A percentile compares a stretch with the other conserved stretches of the same genome.
These are phyloP conservation scores for Regulus satrapa DNA, from an alignment of 2,113 vertebrate species.

Conservation along the genomic window DNA sequence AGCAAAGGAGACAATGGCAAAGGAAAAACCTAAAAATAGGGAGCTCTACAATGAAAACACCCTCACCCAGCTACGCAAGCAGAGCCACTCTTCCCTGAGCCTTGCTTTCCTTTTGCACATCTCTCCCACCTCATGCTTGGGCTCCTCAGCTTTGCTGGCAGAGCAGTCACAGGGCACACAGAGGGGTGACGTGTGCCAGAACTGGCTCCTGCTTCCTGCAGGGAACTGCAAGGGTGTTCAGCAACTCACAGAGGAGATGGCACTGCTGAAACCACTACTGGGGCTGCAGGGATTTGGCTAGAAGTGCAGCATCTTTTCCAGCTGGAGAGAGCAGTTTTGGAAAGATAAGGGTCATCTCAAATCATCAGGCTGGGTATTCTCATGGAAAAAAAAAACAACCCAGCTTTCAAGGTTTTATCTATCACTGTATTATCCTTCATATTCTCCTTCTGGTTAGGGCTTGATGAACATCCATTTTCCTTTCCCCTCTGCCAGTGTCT, in stretches of 20 bases:
- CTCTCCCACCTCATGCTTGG: neutral
- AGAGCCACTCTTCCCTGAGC: neutral
- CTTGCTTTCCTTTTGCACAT: neutral
- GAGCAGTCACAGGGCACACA: neutral
- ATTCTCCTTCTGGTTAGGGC: neutral
- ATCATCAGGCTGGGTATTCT: neutral
- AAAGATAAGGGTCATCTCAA: neutral
- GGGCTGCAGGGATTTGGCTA: neutral
- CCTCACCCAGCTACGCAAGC: neutral
- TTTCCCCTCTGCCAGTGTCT: neutral
- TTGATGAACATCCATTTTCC: neutral
- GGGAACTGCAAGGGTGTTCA: neutral
- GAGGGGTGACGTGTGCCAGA: neutral
- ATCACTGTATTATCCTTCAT: neutral
- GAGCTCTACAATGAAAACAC: neutral
- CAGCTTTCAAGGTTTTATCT: neutral
- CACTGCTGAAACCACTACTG: neutral
- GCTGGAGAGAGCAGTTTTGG: neutral
- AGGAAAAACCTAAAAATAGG: neutral
- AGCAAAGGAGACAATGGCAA: neutral
- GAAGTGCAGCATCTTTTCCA: neutral
- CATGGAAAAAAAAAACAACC: neutral
- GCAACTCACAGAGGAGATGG: accelerated
- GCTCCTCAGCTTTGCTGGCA: neutral
- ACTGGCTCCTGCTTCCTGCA: neutral